These are phyloP conservation scores for Clarias gariepinus DNA, from an alignment of 2,113 vertebrate species.

Conservation along the genomic window DNA sequence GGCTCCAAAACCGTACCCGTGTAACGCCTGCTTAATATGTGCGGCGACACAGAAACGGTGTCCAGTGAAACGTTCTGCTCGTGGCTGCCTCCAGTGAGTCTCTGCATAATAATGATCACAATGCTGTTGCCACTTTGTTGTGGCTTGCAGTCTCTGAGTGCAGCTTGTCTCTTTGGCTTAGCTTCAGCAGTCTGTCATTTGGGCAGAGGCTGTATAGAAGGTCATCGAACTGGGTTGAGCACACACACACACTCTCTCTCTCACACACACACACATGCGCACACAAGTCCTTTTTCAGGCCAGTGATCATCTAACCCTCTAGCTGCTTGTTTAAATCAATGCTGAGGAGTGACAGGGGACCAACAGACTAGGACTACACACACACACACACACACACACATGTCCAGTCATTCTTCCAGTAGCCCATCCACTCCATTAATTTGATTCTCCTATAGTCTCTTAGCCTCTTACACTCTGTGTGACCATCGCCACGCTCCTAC, in stretches of 20 bases:
- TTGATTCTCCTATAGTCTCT: conserved; percentile 22
- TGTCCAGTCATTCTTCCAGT: background rate
- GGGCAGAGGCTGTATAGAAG: conserved; percentile 32
- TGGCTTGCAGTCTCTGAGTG: conserved; percentile 2
- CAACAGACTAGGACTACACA: conserved; percentile 15
- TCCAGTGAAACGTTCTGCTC: background rate
- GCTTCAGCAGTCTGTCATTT: conserved; percentile 34
- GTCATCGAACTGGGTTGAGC: conserved; percentile 32
- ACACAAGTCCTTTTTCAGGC: conserved; percentile 45
- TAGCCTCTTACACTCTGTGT: background rate
- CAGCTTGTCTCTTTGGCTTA: conserved; percentile 43
- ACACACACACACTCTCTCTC: background rate
- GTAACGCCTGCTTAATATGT: too few species aligned
- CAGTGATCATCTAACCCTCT: conserved; percentile 50
- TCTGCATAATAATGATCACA: background rate
- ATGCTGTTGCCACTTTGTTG: background rate
- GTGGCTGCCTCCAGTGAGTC: background rate
- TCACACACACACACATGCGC: conserved; percentile 22
- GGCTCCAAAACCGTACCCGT: too few species aligned
- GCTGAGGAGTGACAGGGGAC: conserved; percentile 48
- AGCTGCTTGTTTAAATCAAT: conserved; percentile 58
- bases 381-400: conserved; percentile 40
- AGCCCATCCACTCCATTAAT: conserved; percentile 22
- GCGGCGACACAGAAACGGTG: background rate
- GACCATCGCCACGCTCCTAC: conserved; percentile 16